phyloP scores from a whole-genome alignment of 2,113 vertebrate species.

The Seriola dumerili region DNA sequence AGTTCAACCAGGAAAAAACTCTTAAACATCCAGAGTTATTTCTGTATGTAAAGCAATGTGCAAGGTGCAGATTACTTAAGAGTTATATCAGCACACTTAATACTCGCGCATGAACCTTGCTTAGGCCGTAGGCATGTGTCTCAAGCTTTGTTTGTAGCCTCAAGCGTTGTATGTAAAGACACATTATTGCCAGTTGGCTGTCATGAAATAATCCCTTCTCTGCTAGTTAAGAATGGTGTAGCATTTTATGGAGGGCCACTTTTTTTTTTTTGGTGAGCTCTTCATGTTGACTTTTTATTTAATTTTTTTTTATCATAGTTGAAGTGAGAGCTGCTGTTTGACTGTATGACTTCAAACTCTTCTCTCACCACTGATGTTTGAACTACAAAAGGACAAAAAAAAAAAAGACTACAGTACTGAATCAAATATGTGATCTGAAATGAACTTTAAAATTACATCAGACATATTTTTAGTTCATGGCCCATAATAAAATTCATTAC shows the following conservation, averaged over 20 bases:
- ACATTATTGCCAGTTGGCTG: slow-evolving; percentile 52
- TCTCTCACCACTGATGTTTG: background rate
- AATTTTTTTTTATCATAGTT: slow-evolving; percentile 13
- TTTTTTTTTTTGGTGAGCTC: slow-evolving; percentile 1
- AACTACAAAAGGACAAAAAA: background rate
- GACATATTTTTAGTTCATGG: background rate
- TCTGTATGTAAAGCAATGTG: slow-evolving; percentile 40
- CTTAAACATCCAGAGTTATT: slow-evolving; percentile 7
- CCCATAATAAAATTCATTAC: background rate
- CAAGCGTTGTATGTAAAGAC: slow-evolving; percentile 50
- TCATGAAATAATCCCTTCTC: slow-evolving; percentile 42
- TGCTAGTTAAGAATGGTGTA: slow-evolving; percentile 17
- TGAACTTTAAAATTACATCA: background rate
- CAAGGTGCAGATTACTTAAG: slow-evolving; percentile 27
- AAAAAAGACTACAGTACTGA: background rate
- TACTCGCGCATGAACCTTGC: slow-evolving; percentile 31
- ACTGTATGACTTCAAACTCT: slow-evolving; percentile 5
- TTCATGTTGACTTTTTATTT: slow-evolving; percentile 2
- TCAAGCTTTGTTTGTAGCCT: slow-evolving; percentile 61
- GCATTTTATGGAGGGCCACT: background rate
- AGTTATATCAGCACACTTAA: slow-evolving; percentile 49
- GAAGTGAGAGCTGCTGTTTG: slow-evolving; percentile 13
- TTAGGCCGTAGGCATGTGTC: slow-evolving; percentile 43
- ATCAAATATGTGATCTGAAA: slow-evolving; percentile 21
- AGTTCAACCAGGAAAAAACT: slow-evolving; percentile 1